Conservation (phyloP, 2,113 vertebrate genomes). For the Prochilodus magdalenae region DNA sequence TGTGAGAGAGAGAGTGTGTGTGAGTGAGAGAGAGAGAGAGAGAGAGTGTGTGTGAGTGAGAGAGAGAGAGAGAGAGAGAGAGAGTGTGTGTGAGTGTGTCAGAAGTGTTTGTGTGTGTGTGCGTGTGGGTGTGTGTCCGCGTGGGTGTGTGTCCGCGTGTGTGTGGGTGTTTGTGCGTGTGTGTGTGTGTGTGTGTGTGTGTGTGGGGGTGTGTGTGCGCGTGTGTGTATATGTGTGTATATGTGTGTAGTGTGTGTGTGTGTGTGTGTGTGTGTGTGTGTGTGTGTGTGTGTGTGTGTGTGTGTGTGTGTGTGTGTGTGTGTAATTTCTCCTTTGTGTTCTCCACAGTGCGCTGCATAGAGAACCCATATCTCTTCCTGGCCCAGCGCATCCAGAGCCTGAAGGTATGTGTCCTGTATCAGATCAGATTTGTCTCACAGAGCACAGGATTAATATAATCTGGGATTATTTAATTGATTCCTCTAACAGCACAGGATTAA, state of each 20-base stretch:
- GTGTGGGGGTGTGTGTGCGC: too few relatives aligned
- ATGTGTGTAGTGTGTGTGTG: too few relatives aligned
- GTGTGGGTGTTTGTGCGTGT: background rate
- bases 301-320: too few relatives aligned
- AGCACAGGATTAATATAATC: too few relatives aligned
- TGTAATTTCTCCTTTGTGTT: background rate
- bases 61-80: too few relatives aligned
- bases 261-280: slow-evolving; percentile 43
- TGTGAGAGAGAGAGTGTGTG: slow-evolving; percentile 36
- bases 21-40: background rate
- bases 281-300: slow-evolving; percentile 22
- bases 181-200: too few relatives aligned
- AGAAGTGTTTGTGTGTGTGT: too few relatives aligned
- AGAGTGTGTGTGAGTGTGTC: too few relatives aligned
- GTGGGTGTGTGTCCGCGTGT: background rate
- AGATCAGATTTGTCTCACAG: background rate
- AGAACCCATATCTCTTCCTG: slow-evolving; percentile 63
- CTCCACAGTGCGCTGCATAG: slow-evolving; percentile 67
- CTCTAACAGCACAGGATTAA: too few relatives aligned
- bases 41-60: background rate
- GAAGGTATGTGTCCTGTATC: slow-evolving; percentile 64
- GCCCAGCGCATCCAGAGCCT: slow-evolving; percentile 64
- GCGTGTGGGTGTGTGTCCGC: background rate
- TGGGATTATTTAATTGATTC: too few relatives aligned
- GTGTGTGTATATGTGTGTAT: too few relatives aligned